Conservation (phyloP, 2,797 vertebrate genomes). For the Enteromius thamalakanensis region DNA sequence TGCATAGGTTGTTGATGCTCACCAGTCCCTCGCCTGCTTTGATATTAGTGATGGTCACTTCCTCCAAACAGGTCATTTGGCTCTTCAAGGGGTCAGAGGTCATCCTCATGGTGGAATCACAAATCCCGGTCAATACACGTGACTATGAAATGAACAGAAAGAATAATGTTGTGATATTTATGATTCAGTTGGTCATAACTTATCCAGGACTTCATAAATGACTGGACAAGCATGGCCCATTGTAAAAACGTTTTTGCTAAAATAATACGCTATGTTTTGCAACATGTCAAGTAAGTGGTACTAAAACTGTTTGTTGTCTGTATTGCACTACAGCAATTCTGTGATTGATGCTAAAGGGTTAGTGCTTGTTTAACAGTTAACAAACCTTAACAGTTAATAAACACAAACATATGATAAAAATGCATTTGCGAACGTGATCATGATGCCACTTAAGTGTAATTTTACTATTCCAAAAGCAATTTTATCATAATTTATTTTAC, state of each 20-base stretch:
- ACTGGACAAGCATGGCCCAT: not conserved
- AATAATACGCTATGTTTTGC: not conserved
- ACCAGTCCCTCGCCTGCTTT: conserved; percentile 92
- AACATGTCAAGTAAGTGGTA: not conserved
- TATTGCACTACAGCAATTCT: not conserved
- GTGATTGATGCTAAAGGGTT: not conserved
- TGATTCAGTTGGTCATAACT: not conserved
- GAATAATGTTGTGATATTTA: not conserved
- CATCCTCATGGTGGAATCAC: conserved; percentile 84
- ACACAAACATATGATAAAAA: not conserved
- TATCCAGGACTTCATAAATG: not conserved
- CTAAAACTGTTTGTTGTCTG: not conserved
- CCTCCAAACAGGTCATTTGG: conserved; percentile 84
- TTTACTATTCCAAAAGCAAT: not conserved
- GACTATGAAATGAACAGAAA: conserved; percentile 78
- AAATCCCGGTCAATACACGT: conserved; percentile 86
- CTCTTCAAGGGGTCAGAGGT: conserved; percentile 83
- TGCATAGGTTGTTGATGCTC: conserved; percentile 62
- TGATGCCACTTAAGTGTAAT: not conserved
- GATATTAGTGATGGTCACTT: conserved; percentile 85
- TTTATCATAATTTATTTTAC: not conserved
- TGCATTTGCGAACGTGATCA: not conserved
- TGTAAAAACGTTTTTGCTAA: not conserved
- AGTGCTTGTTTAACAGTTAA: not conserved
- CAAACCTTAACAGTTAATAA: not conserved